Conservation (phyloP, 2,888 invertebrate genomes). For the Hemaris fuciformis region DNA sequence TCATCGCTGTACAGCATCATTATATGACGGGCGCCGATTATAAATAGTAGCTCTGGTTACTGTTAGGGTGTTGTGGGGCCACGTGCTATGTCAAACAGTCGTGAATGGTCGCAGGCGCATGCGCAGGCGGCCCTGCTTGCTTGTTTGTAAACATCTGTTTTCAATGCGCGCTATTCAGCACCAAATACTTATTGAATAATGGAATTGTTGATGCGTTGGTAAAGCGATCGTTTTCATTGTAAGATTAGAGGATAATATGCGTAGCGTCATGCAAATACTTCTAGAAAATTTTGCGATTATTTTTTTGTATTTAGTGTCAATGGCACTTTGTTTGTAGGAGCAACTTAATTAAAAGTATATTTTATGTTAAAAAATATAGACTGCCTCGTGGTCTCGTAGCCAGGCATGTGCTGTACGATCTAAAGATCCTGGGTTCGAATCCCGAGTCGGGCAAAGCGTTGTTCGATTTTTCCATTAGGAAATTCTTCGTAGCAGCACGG, state of each 20-base stretch:
- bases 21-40: conserved; percentile 35
- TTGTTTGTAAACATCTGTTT: conserved; percentile 48
- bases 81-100: conserved; percentile 30
- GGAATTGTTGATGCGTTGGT: conserved; percentile 3
- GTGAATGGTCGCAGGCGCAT: conserved; percentile 54
- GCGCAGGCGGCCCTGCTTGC: conserved; percentile 19
- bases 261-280: not conserved
- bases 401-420: no score
- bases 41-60: conserved; percentile 58
- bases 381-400: no score
- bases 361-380: no score
- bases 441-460: no score
- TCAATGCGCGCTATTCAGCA: conserved; percentile 18
- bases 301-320: no score
- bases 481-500: no score
- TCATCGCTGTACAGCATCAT: conserved; percentile 45
- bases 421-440: no score
- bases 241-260: not conserved
- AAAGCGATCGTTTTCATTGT: not conserved
- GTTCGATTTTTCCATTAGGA: no score
- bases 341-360: no score
- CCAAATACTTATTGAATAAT: conserved; percentile 15
- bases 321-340: no score
- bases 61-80: conserved; percentile 44
- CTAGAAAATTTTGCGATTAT: no score